phyloP scores from a whole-genome alignment of 2,888 invertebrate genomes.

The Ptilodon capucinus region DNA sequence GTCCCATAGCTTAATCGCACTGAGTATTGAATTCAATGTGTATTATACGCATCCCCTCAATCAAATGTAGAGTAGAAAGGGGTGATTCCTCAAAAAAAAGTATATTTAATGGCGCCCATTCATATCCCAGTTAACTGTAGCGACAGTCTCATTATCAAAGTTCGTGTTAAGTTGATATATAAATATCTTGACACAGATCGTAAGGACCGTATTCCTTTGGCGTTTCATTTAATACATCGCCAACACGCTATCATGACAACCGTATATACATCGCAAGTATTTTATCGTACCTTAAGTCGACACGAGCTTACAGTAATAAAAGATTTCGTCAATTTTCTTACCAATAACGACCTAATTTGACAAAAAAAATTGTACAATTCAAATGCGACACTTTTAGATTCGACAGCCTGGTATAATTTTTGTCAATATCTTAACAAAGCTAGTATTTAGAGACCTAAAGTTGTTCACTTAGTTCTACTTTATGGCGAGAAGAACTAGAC shows the following conservation, averaged over 20 bases:
- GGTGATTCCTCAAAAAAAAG: no score
- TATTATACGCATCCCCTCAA: no score
- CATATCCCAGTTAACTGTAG: no score
- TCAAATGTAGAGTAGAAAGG: no score
- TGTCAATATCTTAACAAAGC: background rate
- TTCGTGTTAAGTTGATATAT: background rate
- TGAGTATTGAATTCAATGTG: no score
- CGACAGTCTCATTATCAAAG: no score
- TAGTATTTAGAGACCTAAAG: background rate
- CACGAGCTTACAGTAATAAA: background rate
- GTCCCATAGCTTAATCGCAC: slow-evolving; percentile 11
- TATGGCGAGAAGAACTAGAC: slow-evolving; percentile 3
- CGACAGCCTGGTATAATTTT: background rate
- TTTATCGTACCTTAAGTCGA: slow-evolving; percentile 8
- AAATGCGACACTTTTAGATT: background rate
- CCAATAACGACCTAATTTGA: background rate
- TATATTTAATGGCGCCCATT: no score
- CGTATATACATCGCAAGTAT: slow-evolving; percentile 8
- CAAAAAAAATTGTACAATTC: background rate
- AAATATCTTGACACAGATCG: slow-evolving; percentile 13
- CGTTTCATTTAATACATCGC: slow-evolving; percentile 15
- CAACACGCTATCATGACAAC: slow-evolving; percentile 21
- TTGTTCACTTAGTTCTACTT: slow-evolving; percentile 10
- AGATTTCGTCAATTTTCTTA: background rate
- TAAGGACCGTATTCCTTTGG: slow-evolving; percentile 8